Base-by-base conservation (phyloP, 2,888 invertebrate species). In the Harpalus rubripes region DNA sequence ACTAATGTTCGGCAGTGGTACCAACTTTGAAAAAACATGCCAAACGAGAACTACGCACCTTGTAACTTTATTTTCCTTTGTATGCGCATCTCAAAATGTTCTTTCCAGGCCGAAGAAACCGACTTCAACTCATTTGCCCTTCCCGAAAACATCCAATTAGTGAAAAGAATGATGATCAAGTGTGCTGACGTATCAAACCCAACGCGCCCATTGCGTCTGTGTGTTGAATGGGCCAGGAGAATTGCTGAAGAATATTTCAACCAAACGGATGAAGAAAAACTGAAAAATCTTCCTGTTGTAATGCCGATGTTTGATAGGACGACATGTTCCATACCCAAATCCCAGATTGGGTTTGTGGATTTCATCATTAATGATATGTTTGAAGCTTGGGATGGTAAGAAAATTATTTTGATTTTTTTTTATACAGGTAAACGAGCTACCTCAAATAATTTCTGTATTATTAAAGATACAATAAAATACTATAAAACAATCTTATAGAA, bases 151-250 rank as follows among this genome's bases (percentile, higher is more conserved):
- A 94, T 96, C 85, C 94, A 95, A 58, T 92, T 98, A 56, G 95
- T 98, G 86, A 97, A 98, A 90, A 93, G 98, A 86, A 99, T 99
- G 98, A 95, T 99, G 93, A 98, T 99, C 90, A 99, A 99, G 91
- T 98, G 98, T 90, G 98, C 99, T 0, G 99, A 99, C 91, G 98
- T 99, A 39, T 98, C 98, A 86, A 99, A 99, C 92, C 99, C 99
- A 0, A 96, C 98, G 1, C 92, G 99, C 85, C 98, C 98, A 0
- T 93, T 97, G 88, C 93, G 94, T 86, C 93, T 94, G 87, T 97
- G 96, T 88, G 94, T 97, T 59, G 98, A 98, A 91, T 99, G 99
- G 99, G 97, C 98, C 0, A 94, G 95, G 87, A 93, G 98, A 89
- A 99, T 99, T 87, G 98, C 99, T 0, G 98, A 99, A 90, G 99